Base-by-base conservation (phyloP, 2,113 vertebrate genomes). In the Phrynosoma platyrhinos region DNA sequence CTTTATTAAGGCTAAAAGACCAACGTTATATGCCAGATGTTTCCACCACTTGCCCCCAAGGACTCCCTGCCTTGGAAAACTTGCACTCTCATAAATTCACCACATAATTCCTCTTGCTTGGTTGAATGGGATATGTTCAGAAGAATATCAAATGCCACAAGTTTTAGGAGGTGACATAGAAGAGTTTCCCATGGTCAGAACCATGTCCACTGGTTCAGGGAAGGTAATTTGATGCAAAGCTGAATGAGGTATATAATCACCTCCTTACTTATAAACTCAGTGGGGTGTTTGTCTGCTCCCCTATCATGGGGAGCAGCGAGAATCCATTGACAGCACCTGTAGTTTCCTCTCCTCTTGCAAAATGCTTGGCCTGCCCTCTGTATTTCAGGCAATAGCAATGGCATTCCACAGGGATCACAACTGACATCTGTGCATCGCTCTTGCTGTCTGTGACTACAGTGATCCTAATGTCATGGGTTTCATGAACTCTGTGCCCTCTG, bases 31-130 rank as follows among this genome's bases (percentile, higher is more conserved):
- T 55, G 25, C 79, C 86, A 87, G 71, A 87, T 87, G 53, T 82
- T 82, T 74, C 86, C 9, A 0, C 58, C 68, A 64, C 30, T 64
- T 72, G 36, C 86, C 69, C 53, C 36, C 8, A 74, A 3, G 27
- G 78, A 58, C 36, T 82, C 86, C 91, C 77, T 89, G 85, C 88
- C 91, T 91, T 64, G 62, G 13, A 85, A 79, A 68, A 69, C 32
- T 47, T 42, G n/a, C 4, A 0, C 90, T 91, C 86, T 92, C 91
- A 92, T 80, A 84, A 94, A 91, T 75, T 14, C 2, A 75, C 52
- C 47, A 64, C 32, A 6, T n/a, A 75, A 89, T 74, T 75, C 72
- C 91, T 5, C 74, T 62, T 0, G 27, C 0, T 93, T 88, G 87
- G 13, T 55, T 79, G 62, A 40, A 79, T 62, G 25, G 79, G n/a